Conservation (phyloP, 1,140 invertebrate genomes). For the Schlechtendalia chinensis region DNA sequence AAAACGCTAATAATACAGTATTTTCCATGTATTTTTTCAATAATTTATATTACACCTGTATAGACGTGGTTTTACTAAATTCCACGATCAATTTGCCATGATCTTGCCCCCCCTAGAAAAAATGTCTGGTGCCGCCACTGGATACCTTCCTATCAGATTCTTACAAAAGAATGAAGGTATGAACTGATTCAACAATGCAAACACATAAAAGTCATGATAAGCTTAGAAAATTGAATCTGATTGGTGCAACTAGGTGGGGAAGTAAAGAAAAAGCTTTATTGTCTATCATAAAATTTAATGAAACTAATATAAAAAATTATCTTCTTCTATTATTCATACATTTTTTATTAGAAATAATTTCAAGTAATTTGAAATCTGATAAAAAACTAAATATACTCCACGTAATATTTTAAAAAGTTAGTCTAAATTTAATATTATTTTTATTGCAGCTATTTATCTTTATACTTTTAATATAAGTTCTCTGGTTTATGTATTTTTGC, state of each 20-base stretch:
- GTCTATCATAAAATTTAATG: slow-evolving; percentile 8
- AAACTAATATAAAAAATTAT: not conserved
- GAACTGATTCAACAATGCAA: not conserved
- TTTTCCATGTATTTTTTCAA: too few relatives aligned
- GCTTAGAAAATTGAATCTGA: not conserved
- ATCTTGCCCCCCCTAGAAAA: too few relatives aligned
- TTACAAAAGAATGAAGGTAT: not conserved
- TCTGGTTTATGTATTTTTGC: not conserved
- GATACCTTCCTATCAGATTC: not conserved
- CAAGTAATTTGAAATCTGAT: not conserved
- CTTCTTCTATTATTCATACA: not conserved
- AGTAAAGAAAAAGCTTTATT: not conserved
- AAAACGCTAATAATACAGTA: too few relatives aligned
- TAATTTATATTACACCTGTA: too few relatives aligned
- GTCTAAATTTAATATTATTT: not conserved
- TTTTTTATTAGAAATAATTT: slow-evolving; percentile 17
- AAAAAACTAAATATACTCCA: not conserved
- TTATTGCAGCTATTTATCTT: not conserved
- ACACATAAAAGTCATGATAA: not conserved
- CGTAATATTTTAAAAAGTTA: not conserved
- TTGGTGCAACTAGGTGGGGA: not conserved
- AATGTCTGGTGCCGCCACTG: too few relatives aligned
- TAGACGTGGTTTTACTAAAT: too few relatives aligned
- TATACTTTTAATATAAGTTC: not conserved
- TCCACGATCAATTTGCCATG: too few relatives aligned